Evolutionary conservation across 2,113 vertebrate species (phyloP), one percentile per base, ranked within the genome.

Genomic region (Ictalurus furcatus): DNA sequence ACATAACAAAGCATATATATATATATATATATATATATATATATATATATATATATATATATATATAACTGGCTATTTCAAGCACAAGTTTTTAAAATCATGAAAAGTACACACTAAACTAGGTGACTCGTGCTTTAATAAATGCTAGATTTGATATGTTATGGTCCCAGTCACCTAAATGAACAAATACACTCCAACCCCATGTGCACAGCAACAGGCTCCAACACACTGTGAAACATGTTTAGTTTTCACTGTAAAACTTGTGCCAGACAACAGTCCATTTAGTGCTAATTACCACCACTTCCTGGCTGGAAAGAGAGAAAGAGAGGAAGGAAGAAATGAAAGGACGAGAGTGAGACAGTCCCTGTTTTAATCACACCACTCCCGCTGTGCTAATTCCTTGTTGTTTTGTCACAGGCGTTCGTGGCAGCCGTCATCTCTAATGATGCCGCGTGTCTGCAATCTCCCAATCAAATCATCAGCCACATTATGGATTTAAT

Each of bases 401-500:
- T 91, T 92, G 87, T 56, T 85, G 63, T 88, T 88, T 83, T 83
- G 84, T 91, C 83, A 90, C 91, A 90, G 88, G 30, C 76, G 25
- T 89, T 92, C 89, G 82, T 88, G 17, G 28, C 54, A 87, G 71
- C 67, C 79, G 88, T 86, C 89, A n/a, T 74, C 85, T 92, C 90
- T 94, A 94, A 95, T 93, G 93, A 93, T 40, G 86, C 82, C 89
- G 90, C 86, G 25, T 89, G 91, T 92, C 92, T 91, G 91, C 92
- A 93, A 94, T 94, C 93, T 93, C 88, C 85, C 89, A 73, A 92
- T 94, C 93, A 91, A 92, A 94, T 93, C 91, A 93, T 93, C 91
- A 92, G 90, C 89, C 13, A 80, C 90, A 89, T 94, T 93, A 93
- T 93, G 90, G 93, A 95, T 94, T 94, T 95, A 91, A 95, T 96